A percentile compares a stretch with the other conserved stretches of the same genome.
phyloP scores from a whole-genome alignment of 2,797 vertebrate species.

The Hippoglossus hippoglossus region DNA sequence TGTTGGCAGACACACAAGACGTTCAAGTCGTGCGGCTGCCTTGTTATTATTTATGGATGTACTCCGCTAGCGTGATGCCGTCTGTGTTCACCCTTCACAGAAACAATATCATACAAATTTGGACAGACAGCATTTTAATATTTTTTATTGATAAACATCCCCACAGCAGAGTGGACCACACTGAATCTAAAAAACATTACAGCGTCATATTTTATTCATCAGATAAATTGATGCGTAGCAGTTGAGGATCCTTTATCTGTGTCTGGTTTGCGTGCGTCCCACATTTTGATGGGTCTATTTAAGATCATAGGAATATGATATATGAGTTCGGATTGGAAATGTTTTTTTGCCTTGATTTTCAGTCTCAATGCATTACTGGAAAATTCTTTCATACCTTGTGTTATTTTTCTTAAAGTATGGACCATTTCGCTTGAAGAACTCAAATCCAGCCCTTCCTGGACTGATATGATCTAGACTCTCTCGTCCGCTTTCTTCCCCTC shows the following conservation, averaged over 20 bases:
- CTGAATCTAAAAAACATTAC: conserved; percentile 54
- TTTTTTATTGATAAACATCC: conserved; percentile 51
- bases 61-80: conserved; percentile 48
- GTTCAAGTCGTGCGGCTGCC: conserved; percentile 44
- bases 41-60: conserved; percentile 65
- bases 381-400: conserved; percentile 22
- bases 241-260: conserved; percentile 47
- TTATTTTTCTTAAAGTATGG: conserved; percentile 40
- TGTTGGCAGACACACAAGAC: conserved; percentile 46
- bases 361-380: conserved; percentile 18
- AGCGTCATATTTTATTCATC: conserved; percentile 66
- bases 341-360: conserved; percentile 31
- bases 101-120: conserved; percentile 55
- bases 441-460: not conserved
- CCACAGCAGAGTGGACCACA: conserved; percentile 25
- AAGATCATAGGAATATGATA: conserved; percentile 67
- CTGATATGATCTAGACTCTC: conserved; percentile 41
- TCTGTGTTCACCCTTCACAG: conserved; percentile 46
- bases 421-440: conserved; percentile 38
- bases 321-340: conserved; percentile 53
- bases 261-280: conserved; percentile 52
- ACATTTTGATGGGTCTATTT: conserved; percentile 60
- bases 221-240: conserved; percentile 46
- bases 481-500: conserved; percentile 23
- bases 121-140: conserved; percentile 53